phyloP scores from a whole-genome alignment of 2,888 invertebrate genomes.

The Plebejus melissa region DNA sequence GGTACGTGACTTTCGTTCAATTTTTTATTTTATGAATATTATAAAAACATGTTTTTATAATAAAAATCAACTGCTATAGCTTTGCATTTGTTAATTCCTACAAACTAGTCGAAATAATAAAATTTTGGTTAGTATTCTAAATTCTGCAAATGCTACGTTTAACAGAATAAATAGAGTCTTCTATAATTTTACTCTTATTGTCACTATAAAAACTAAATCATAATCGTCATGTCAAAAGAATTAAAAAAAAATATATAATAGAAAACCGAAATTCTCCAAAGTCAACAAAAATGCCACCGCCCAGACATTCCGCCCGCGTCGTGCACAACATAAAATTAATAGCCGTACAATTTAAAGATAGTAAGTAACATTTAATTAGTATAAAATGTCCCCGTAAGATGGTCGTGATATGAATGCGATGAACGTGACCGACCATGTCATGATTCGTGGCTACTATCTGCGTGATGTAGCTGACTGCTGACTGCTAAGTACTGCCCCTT shows the following conservation, averaged over 20 bases:
- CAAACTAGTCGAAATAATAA: not conserved
- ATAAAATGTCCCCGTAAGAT: constrained; percentile 39
- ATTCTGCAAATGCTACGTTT: too few relatives aligned
- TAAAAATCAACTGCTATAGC: not conserved
- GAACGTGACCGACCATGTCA: constrained; percentile 46
- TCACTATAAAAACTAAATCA: not conserved
- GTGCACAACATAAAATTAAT: constrained; percentile 21
- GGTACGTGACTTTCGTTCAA: not conserved
- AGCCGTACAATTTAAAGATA: constrained; percentile 33
- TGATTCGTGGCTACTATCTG: constrained; percentile 35
- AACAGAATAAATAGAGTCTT: too few relatives aligned
- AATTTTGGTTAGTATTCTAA: too few relatives aligned
- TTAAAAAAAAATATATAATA: not conserved
- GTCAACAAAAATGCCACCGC: constrained; percentile 3
- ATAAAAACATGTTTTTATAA: too few relatives aligned
- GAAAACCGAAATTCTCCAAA: not conserved
- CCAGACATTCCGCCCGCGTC: not conserved
- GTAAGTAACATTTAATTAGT: constrained; percentile 45
- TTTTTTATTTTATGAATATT: not conserved
- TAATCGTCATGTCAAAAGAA: not conserved
- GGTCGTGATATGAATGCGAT: constrained; percentile 42
- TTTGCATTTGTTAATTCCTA: not conserved
- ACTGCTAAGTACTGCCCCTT: not conserved
- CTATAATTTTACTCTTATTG: too few relatives aligned
- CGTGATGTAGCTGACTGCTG: not conserved